Evolutionary conservation across 1,140 invertebrate species (phyloP).

Genomic region (Macrobrachium rosenbergii): DNA sequence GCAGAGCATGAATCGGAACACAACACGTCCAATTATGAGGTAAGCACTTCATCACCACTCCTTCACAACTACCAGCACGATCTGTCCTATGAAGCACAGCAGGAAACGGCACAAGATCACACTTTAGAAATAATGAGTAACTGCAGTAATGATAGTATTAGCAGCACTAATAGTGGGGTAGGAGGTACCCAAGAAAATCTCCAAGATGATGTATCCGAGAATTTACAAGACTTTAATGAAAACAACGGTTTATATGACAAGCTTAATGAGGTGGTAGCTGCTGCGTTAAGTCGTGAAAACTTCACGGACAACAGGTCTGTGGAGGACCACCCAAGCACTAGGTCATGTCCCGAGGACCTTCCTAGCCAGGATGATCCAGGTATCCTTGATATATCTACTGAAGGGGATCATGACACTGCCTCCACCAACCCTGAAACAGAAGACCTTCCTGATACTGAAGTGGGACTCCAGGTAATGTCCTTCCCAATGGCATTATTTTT

Average conservation of each 20-base stretch:
- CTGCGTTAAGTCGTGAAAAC: slow-evolving; percentile 46
- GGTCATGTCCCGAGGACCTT: slow-evolving; percentile 24
- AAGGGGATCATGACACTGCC: slow-evolving; percentile 54
- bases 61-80: slow-evolving; percentile 50
- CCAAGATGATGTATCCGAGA: slow-evolving; percentile 12
- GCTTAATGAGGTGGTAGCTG: slow-evolving; percentile 56
- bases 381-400: slow-evolving; percentile 47
- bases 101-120: slow-evolving; percentile 54
- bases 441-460: slow-evolving; percentile 55
- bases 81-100: slow-evolving; percentile 61
- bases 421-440: slow-evolving; percentile 51
- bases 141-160: slow-evolving; percentile 45
- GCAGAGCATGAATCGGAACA: slow-evolving; percentile 36
- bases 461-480: slow-evolving; percentile 57
- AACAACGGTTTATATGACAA: slow-evolving; percentile 51
- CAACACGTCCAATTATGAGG: slow-evolving; percentile 47
- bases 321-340: slow-evolving; percentile 15
- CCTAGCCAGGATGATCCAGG: background rate
- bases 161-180: slow-evolving; percentile 45
- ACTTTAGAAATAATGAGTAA: slow-evolving; percentile 39
- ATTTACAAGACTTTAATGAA: slow-evolving; percentile 41
- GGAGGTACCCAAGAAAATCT: slow-evolving; percentile 21
- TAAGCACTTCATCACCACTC: slow-evolving; percentile 51
- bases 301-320: slow-evolving; percentile 39
- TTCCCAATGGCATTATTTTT: background rate